These are phyloP conservation scores for Ctenochaetus hawaiiensis DNA, from an alignment of 2,797 vertebrate species.

Conservation along the genomic window DNA sequence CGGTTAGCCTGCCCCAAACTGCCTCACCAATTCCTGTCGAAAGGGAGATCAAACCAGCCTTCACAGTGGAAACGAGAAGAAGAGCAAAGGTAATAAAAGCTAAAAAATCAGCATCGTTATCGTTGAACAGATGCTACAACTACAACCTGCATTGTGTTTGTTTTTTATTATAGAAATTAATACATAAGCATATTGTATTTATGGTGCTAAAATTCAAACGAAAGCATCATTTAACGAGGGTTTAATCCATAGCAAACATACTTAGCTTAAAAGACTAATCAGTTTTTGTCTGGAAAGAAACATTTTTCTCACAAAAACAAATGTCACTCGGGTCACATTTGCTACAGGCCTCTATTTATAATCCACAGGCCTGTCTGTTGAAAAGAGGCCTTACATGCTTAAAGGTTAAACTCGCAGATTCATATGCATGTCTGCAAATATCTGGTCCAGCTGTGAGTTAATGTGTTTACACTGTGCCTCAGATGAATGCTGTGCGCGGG, in stretches of 20 bases:
- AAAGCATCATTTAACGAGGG: neutral
- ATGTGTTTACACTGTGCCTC: slow-evolving; percentile 2
- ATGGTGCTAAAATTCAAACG: neutral
- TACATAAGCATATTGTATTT: neutral
- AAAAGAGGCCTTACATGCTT: neutral
- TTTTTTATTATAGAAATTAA: neutral
- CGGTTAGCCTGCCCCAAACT: slow-evolving; percentile 20
- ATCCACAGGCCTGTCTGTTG: neutral
- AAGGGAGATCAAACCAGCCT: slow-evolving; percentile 60
- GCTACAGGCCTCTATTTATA: slow-evolving; percentile 12
- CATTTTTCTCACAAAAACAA: neutral
- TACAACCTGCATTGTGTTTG: slow-evolving; percentile 19
- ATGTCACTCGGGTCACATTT: slow-evolving; percentile 30
- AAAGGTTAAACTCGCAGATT: neutral
- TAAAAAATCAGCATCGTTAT: neutral
- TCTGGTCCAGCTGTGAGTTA: too few species aligned
- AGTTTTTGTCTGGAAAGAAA: neutral
- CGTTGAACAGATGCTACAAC: neutral
- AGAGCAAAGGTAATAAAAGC: slow-evolving; percentile 78
- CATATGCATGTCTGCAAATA: too few species aligned
- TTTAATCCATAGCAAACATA: neutral
- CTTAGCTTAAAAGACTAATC: neutral
- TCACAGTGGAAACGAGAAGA: slow-evolving; percentile 84
- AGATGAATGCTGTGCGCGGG: slow-evolving; percentile 85
- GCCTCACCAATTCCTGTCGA: slow-evolving; percentile 52